These are phyloP conservation scores for Nephila pilipes DNA, from an alignment of 1,140 invertebrate species.

Conservation along the genomic window DNA sequence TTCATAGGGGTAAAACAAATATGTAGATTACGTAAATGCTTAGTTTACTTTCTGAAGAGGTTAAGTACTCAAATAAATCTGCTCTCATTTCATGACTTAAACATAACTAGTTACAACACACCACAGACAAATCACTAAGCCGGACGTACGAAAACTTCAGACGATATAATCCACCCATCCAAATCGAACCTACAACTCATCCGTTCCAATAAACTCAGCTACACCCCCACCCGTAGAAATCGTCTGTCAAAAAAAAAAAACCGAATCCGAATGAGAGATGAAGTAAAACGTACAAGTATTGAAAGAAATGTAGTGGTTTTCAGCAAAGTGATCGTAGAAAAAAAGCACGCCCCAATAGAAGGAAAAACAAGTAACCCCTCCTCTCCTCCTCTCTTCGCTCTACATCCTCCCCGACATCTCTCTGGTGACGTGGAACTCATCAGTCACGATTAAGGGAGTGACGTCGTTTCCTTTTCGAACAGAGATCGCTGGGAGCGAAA, in stretches of 20 bases:
- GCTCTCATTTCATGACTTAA: background rate
- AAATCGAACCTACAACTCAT: background rate
- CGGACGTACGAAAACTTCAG: background rate
- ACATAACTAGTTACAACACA: background rate
- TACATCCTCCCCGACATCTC: conserved; percentile 45
- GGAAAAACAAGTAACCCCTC: background rate
- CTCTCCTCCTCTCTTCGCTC: background rate
- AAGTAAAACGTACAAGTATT: conserved; percentile 9
- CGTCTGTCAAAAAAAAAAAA: background rate
- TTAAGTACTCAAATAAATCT: background rate
- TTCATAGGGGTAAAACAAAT: too few relatives aligned
- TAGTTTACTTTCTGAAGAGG: background rate
- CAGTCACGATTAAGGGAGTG: conserved; percentile 60
- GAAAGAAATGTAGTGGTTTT: conserved; percentile 45
- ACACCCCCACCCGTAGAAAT: background rate
- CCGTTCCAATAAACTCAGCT: background rate
- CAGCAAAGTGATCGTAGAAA: background rate
- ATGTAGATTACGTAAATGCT: background rate
- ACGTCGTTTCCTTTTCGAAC: conserved; percentile 41
- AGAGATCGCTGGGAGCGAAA: background rate
- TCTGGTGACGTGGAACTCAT: conserved; percentile 58
- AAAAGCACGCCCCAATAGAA: background rate
- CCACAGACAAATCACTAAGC: background rate
- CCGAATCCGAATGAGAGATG: background rate
- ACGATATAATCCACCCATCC: background rate